A percentile compares a stretch with the other conserved stretches of the same genome.
Evolutionary conservation across 2,113 vertebrate species (phyloP).

Genomic region (Pedionomus torquatus): DNA sequence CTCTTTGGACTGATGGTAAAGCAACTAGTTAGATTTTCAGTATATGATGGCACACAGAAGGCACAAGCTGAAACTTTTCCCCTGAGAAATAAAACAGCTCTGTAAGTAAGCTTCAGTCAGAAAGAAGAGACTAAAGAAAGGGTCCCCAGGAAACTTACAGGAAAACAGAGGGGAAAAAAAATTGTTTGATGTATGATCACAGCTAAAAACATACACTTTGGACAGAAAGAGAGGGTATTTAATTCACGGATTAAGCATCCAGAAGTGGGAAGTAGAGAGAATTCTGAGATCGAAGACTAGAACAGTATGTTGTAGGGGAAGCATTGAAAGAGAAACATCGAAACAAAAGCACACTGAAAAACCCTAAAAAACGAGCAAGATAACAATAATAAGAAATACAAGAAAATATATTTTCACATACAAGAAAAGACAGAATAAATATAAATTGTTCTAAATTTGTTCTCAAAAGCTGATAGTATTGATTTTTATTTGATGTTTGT

Average conservation of each 20-base stretch:
- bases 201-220: neutral
- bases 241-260: neutral
- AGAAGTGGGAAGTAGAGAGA: neutral
- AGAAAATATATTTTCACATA: neutral
- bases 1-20: neutral
- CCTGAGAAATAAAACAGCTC: neutral
- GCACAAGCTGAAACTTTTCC: neutral
- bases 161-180: neutral
- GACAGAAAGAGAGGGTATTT: neutral
- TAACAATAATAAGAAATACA: no score
- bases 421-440: neutral
- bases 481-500: neutral
- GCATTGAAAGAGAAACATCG: neutral
- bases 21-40: neutral
- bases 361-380: neutral
- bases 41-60: neutral
- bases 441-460: neutral
- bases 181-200: neutral
- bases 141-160: neutral
- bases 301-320: neutral
- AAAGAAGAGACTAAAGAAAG: neutral
- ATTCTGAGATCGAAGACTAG: neutral
- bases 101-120: neutral
- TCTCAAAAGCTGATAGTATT: neutral
- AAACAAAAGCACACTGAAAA: neutral